These are phyloP conservation scores for Podargus strigoides DNA, from an alignment of 2,797 vertebrate species.

Conservation along the genomic window DNA sequence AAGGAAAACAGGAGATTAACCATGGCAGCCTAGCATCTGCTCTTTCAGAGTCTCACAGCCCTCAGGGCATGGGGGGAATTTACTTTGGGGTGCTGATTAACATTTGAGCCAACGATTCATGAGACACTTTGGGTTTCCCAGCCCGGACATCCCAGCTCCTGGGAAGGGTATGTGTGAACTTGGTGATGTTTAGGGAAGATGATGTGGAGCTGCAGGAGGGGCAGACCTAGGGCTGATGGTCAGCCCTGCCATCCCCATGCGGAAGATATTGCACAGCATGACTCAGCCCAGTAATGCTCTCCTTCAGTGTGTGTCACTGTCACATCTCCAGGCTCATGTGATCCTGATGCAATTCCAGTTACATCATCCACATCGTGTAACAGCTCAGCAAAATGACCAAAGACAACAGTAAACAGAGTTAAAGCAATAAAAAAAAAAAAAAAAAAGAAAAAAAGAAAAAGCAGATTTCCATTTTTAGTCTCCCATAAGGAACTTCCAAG, in stretches of 20 bases:
- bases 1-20: background rate
- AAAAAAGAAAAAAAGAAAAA: too few species aligned
- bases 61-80: background rate
- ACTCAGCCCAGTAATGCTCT: background rate
- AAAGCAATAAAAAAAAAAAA: too few species aligned
- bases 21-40: background rate
- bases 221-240: background rate
- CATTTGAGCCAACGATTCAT: background rate
- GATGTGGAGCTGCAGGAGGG: background rate
- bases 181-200: background rate
- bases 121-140: background rate
- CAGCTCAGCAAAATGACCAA: background rate
- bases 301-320: background rate
- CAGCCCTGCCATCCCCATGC: background rate
- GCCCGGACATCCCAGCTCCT: background rate
- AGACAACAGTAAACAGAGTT: background rate
- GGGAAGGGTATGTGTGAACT: background rate
- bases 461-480: background rate
- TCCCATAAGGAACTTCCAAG: background rate
- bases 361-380: constrained; percentile 15
- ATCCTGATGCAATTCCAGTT: constrained; percentile 6
- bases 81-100: background rate
- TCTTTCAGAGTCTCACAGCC: background rate
- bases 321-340: background rate
- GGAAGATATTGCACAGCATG: background rate